Conservation (phyloP, 2,888 invertebrate species). For the Spilarctia lutea region DNA sequence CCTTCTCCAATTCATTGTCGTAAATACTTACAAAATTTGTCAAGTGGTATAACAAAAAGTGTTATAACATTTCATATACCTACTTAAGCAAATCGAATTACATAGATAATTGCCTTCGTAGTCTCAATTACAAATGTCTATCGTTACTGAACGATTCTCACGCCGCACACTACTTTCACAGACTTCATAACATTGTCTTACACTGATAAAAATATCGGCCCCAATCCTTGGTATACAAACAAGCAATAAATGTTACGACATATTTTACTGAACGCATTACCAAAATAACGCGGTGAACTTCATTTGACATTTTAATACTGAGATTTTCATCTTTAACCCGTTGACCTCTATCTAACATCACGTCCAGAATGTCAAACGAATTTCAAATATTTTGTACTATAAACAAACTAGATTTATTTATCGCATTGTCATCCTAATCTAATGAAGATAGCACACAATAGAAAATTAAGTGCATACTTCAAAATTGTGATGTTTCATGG, state of each 20-base stretch:
- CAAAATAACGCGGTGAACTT: slow-evolving; percentile 16
- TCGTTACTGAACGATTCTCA: slow-evolving; percentile 39
- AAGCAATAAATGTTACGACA: slow-evolving; percentile 58
- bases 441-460: not conserved
- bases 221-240: slow-evolving; percentile 55
- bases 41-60: too few species aligned
- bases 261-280: slow-evolving; percentile 60
- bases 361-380: slow-evolving; percentile 22
- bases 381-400: not conserved
- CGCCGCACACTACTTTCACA: slow-evolving; percentile 57
- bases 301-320: slow-evolving; percentile 66
- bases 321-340: slow-evolving; percentile 66
- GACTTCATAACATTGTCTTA: slow-evolving; percentile 58
- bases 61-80: not conserved
- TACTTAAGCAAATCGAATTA: not conserved
- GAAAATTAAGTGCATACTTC: not conserved
- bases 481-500: too few species aligned
- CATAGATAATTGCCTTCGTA: slow-evolving; percentile 21
- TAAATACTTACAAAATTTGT: too few species aligned
- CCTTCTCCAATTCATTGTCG: too few species aligned
- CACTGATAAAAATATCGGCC: slow-evolving; percentile 69
- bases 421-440: not conserved
- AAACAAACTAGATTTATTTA: not conserved
- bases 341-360: slow-evolving; percentile 58
- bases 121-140: slow-evolving; percentile 34